phyloP scores from a whole-genome alignment of 2,888 invertebrate genomes.

The Dilophus febrilis region DNA sequence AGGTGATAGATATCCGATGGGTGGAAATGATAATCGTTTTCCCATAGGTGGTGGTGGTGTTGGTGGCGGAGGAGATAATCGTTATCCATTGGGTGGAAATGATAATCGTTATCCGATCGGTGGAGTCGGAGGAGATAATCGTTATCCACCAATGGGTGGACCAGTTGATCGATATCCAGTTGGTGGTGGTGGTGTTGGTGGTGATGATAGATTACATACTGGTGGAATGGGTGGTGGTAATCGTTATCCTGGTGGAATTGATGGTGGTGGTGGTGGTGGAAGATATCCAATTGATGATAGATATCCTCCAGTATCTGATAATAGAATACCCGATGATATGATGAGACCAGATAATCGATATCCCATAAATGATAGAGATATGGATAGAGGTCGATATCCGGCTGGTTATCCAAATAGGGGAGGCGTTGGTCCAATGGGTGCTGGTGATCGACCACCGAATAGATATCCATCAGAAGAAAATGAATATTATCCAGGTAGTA shows the following conservation, averaged over 20 bases:
- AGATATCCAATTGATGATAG: slow-evolving; percentile 17
- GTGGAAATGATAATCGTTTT: slow-evolving; percentile 23
- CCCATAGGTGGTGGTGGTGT: slow-evolving; percentile 25
- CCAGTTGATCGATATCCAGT: slow-evolving; percentile 20
- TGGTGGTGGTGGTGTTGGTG: slow-evolving; percentile 20
- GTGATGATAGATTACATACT: slow-evolving; percentile 31
- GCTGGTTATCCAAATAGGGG: slow-evolving; percentile 2
- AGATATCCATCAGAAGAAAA: slow-evolving; percentile 14
- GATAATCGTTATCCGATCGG: slow-evolving; percentile 26
- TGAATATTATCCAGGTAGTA: slow-evolving; percentile 3
- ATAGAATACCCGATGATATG: slow-evolving; percentile 23
- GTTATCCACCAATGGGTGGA: slow-evolving; percentile 20
- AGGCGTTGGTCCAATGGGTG: too few relatives aligned
- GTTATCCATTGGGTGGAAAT: slow-evolving; percentile 20
- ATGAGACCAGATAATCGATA: slow-evolving; percentile 35
- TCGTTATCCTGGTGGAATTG: slow-evolving; percentile 17
- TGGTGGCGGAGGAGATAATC: slow-evolving; percentile 25
- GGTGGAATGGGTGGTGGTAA: slow-evolving; percentile 12
- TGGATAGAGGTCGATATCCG: slow-evolving; percentile 1
- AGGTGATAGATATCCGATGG: slow-evolving; percentile 30
- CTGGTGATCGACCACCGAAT: slow-evolving; percentile 9
- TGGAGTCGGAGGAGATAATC: slow-evolving; percentile 23
- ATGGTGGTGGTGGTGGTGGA: slow-evolving; percentile 14
- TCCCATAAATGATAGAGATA: slow-evolving; percentile 22
- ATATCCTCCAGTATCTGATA: slow-evolving; percentile 27